These are phyloP conservation scores for Sarcophilus harrisii DNA, from an alignment of 2,797 vertebrate species.

Conservation along the genomic window DNA sequence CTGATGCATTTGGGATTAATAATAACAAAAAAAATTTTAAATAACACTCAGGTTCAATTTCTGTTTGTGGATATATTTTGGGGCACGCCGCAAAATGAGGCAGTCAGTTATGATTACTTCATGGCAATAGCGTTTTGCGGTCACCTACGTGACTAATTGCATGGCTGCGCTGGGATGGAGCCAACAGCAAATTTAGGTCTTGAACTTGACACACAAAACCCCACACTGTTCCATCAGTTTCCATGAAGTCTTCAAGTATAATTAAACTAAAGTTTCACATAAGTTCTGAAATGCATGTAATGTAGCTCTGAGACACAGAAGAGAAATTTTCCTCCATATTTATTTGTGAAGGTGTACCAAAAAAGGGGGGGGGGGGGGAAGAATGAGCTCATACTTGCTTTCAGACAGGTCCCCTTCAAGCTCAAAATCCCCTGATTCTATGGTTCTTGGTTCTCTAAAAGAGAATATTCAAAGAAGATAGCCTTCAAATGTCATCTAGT, in stretches of 20 bases:
- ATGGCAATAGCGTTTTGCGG: constrained; percentile 83
- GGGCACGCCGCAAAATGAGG: constrained; percentile 76
- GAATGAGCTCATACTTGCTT: neutral
- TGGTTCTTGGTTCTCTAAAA: constrained; percentile 35
- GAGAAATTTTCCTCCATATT: constrained; percentile 70
- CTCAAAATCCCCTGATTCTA: constrained; percentile 9
- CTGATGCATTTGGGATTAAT: constrained; percentile 87
- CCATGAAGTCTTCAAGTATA: constrained; percentile 78
- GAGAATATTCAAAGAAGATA: constrained; percentile 20
- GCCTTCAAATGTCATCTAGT: neutral
- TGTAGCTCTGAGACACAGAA: constrained; percentile 58
- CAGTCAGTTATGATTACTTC: constrained; percentile 84
- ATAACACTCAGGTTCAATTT: constrained; percentile 82
- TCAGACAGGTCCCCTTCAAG: neutral
- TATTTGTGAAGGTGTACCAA: neutral
- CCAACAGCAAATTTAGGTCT: constrained; percentile 89
- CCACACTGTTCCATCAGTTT: constrained; percentile 80
- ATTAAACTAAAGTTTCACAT: constrained; percentile 85
- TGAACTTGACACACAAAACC: constrained; percentile 83
- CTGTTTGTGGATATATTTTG: constrained; percentile 81
- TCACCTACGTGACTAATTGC: constrained; percentile 90
- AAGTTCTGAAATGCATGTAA: constrained; percentile 69
- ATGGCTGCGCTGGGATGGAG: constrained; percentile 92
- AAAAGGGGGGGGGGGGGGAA: constrained; percentile 44
- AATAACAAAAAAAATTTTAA: constrained; percentile 86